Conservation (phyloP, 2,888 invertebrate species). For the Parnassius smintheus region DNA sequence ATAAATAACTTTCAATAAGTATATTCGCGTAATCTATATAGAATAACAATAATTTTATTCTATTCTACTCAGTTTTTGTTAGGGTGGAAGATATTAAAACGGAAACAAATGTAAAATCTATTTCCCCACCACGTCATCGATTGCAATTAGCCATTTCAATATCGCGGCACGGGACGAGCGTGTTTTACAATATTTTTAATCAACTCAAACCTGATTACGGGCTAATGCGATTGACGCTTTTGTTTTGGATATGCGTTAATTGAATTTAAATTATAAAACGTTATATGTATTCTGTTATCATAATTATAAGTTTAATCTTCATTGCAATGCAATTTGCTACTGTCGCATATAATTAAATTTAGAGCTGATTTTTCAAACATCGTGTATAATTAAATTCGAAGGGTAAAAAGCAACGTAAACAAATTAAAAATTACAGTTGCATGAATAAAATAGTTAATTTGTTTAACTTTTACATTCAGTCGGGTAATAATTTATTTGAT, state of each 20-base stretch:
- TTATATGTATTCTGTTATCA: constrained; percentile 17
- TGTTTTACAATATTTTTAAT: constrained; percentile 18
- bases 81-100: too few relatives aligned
- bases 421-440: too few relatives aligned
- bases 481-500: too few relatives aligned
- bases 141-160: neutral
- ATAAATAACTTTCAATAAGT: too few relatives aligned
- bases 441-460: too few relatives aligned
- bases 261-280: constrained; percentile 20
- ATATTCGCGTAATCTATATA: too few relatives aligned
- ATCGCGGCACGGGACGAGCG: neutral
- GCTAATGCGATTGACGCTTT: constrained; percentile 17
- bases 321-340: constrained; percentile 11
- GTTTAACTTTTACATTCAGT: too few relatives aligned
- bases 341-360: constrained; percentile 18
- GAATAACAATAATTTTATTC: too few relatives aligned
- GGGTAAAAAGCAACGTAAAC: too few relatives aligned
- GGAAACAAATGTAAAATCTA: neutral
- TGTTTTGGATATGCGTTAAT: constrained; percentile 15
- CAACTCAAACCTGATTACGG: constrained; percentile 14
- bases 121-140: neutral
- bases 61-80: too few relatives aligned
- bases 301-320: constrained; percentile 24
- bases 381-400: too few relatives aligned
- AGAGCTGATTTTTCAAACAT: neutral